Conservation (phyloP, 2,797 vertebrate species). For the Periophthalmus magnuspinnatus region DNA sequence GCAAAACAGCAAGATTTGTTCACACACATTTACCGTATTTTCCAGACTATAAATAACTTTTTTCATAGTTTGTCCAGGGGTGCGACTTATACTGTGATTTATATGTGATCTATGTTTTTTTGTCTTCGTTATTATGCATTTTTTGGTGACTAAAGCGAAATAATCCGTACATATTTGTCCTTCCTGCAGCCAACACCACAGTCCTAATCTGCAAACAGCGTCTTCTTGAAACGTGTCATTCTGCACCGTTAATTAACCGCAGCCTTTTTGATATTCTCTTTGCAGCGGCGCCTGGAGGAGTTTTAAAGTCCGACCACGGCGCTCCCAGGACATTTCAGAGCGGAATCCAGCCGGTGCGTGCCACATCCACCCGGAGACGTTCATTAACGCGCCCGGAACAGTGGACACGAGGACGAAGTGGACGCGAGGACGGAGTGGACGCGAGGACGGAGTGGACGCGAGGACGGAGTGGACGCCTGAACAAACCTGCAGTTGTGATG, state of each 20-base stretch:
- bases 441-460: too few species aligned
- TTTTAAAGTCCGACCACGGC: background rate
- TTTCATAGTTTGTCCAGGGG: too few species aligned
- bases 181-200: background rate
- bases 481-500: conserved; percentile 21
- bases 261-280: conserved; percentile 2
- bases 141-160: background rate
- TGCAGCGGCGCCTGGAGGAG: background rate
- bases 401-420: conserved; percentile 37
- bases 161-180: background rate
- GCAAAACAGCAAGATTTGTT: background rate
- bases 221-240: conserved; percentile 8
- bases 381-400: conserved; percentile 39
- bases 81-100: too few species aligned
- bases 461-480: conserved; percentile 2
- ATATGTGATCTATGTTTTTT: too few species aligned
- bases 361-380: conserved; percentile 23
- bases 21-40: too few species aligned
- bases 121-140: too few species aligned
- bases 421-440: too few species aligned
- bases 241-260: conserved; percentile 1
- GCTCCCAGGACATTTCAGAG: conserved; percentile 25
- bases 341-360: conserved; percentile 24
- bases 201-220: conserved; percentile 4
- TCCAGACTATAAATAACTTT: too few species aligned